Base-by-base conservation (phyloP, 2,113 vertebrate species). In the Triplophysa dalaica region DNA sequence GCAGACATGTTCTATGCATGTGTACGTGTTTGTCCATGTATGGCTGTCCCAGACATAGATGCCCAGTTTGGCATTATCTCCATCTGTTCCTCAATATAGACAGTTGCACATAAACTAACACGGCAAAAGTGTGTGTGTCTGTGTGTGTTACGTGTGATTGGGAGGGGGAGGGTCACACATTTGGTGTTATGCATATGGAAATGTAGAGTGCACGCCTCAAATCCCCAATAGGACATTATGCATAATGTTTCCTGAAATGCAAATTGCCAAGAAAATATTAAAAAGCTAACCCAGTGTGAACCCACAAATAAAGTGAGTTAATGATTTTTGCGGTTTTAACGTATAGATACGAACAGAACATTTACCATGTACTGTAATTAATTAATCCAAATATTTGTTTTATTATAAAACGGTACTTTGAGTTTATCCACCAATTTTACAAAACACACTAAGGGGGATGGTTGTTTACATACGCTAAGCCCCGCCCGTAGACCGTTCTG, bases 31-130 rank as follows among this genome's bases (percentile, higher is more conserved):
- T 29, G 26, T 67, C 33, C 24, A 17, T n/a, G 21, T 66, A 5
- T 21, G n/a, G 12, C 17, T 8, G 54, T 2, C 63, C 10, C 6
- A 12, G 21, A 19, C 8, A 43, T 17, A 24, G 77, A 61, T 38
- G 63, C 65, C 33, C 43, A 80, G 77, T 58, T 63, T 65, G 70
- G 67, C 45, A 33, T 52, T 41, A 56, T n/a, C 65, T 64, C 82
- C 82, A 83, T 83, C 82, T 83, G 82, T 21, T 83, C 77, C 48
- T 65, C 45, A 24, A 54, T 77, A 48, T 41, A 62, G 56, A 68
- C 58, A 67, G 52, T 78, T 62, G 33, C 70, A 56, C 74, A 21
- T 26, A 58, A 52, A 41, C 60, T 75, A 10, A 17, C 5, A 21
- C 21, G 54, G 19, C 19, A 58, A 54, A 54, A 8, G 17, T 56